phyloP scores from a whole-genome alignment of 2,888 invertebrate species.

The Panopea generosa region DNA sequence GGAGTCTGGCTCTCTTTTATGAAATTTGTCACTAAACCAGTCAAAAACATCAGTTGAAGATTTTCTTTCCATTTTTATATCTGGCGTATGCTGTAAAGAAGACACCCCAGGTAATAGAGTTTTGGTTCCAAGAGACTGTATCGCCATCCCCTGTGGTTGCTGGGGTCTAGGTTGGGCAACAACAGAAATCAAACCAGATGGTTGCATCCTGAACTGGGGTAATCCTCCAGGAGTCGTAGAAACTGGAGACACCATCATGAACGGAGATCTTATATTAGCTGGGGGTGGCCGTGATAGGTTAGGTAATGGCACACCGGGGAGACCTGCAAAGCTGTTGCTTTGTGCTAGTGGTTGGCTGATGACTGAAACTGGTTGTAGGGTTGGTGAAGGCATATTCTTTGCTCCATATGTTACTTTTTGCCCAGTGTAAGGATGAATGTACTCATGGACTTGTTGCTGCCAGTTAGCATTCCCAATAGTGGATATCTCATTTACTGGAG shows the following conservation, averaged over 20 bases:
- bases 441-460: constrained; percentile 11
- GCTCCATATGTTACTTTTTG: constrained; percentile 25
- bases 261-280: constrained; percentile 1
- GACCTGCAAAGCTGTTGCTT: not conserved
- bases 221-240: not conserved
- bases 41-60: constrained; percentile 39
- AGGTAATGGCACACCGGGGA: not conserved
- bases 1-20: constrained; percentile 21
- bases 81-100: not conserved
- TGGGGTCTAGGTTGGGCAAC: too few species aligned
- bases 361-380: not conserved
- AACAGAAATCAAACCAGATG: too few species aligned
- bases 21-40: constrained; percentile 46
- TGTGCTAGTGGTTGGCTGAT: not conserved
- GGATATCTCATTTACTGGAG: constrained; percentile 14
- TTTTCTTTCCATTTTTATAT: not conserved
- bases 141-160: constrained; percentile 25
- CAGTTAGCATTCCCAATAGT: not conserved
- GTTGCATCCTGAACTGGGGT: not conserved
- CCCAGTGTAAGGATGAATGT: constrained; percentile 40
- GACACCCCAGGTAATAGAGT: not conserved
- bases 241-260: constrained; percentile 2
- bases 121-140: constrained; percentile 33
- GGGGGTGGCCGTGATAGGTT: not conserved
- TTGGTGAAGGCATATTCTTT: too few species aligned